Evolutionary conservation across 1,140 invertebrate species (phyloP), one percentile per base, ranked within the genome.

Genomic region (Drosophila littoralis): DNA sequence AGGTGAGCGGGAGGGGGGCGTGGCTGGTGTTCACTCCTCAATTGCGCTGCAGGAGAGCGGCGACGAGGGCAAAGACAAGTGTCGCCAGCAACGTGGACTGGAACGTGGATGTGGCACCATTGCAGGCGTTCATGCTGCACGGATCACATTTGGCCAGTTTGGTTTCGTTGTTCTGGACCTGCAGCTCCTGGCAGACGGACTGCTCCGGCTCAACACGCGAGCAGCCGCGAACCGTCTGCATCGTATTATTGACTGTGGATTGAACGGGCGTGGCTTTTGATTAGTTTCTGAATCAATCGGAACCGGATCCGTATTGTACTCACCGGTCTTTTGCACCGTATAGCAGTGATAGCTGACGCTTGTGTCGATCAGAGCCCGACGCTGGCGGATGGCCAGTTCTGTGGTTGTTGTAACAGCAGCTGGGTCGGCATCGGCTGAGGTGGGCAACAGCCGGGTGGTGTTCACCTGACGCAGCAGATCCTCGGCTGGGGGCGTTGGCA

Each of bases 321-420:
- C 28, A 77, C 73, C 43, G 58, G 60, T 48, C 12, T 71, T 77
- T 40, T 81, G 64, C 7, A 91, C 75, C 7, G 59, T 74, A 15
- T 83, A 91, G 59, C 90, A 91, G 36, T 91, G 90, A 50, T 83
- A 91, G 52, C 70, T 89, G 51, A 70, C 60, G 6, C 63, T 73
- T 3, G 72, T 74, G 0, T 80, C 54, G 40, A 77, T 36, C 48
- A 70, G 1, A 0, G 70, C 57, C 22, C 84, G 68, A 32, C 85
- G 66, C 54, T 84, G 89, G 1, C 88, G 74, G 13, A 81, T 36
- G 28, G 74, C 60, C 65, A 85, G 7, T 6, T 43, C 54, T 22
- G 43, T 46, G 46, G 43, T 8, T 45, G 59, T 28, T 28, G 22
- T 28, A 4, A 28, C 22, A 28, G 22, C 22, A 5, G 22, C 22